Percentiles rank a stretch among this genome's conserved stretches.
Evolutionary conservation across 2,888 invertebrate species (phyloP).

Genomic region (Parnassius smintheus): DNA sequence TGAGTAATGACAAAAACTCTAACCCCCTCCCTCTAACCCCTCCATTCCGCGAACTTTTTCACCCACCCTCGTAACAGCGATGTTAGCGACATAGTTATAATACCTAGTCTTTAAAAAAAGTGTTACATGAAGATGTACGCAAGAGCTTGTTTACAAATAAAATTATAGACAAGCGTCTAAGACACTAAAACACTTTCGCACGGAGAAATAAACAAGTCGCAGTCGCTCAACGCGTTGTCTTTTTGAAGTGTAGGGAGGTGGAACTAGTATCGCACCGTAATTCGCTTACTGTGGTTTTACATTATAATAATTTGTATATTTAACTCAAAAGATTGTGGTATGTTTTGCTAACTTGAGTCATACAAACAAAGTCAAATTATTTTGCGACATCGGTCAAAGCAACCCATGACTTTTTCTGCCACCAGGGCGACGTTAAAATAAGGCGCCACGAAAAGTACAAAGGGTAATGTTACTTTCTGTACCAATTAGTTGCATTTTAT

Average conservation of each 20-base stretch:
- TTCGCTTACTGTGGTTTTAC: neutral
- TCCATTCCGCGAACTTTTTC: too few relatives aligned
- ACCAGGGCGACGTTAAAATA: too few relatives aligned
- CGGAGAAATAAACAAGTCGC: conserved; percentile 1
- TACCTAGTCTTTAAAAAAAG: conserved; percentile 6
- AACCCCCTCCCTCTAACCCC: too few relatives aligned
- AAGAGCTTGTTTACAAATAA: conserved; percentile 14
- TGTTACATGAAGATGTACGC: neutral
- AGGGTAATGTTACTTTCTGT: too few relatives aligned
- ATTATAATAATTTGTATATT: neutral
- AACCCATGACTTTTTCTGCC: too few relatives aligned
- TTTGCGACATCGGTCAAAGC: too few relatives aligned
- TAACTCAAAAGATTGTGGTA: neutral
- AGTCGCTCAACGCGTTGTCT: neutral
- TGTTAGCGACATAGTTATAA: neutral
- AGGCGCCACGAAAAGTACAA: too few relatives aligned
- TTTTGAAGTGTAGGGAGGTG: conserved; percentile 7
- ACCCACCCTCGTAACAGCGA: too few relatives aligned
- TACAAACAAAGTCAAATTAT: too few relatives aligned
- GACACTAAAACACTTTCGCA: conserved; percentile 6
- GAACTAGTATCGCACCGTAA: neutral
- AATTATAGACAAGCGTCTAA: neutral
- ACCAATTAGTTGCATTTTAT: too few relatives aligned
- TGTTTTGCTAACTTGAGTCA: neutral
- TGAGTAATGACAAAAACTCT: too few relatives aligned